phyloP scores from a whole-genome alignment of 1,140 invertebrate species.

The Heliothis virescens region DNA sequence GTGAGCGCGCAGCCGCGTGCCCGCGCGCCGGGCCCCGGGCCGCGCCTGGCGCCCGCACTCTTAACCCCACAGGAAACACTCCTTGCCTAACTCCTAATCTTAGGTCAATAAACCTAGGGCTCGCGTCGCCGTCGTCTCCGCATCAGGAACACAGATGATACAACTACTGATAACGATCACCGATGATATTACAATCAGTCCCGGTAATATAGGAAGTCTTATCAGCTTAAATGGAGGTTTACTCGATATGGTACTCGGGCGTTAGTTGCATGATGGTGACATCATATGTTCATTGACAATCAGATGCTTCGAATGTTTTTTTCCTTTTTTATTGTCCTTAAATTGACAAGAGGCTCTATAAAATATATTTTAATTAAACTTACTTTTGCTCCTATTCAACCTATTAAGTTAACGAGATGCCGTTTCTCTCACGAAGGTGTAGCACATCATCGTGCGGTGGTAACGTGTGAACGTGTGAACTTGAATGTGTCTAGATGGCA shows the following conservation, averaged over 20 bases:
- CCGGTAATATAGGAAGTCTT: conserved; percentile 33
- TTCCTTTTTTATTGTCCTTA: not conserved
- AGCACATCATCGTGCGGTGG: not conserved
- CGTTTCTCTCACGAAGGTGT: conserved; percentile 25
- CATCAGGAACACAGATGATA: conserved; percentile 36
- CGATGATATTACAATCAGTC: conserved; percentile 28
- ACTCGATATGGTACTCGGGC: conserved; percentile 17
- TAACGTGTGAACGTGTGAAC: conserved; percentile 36
- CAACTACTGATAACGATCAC: conserved; percentile 30
- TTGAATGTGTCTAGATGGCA: conserved; percentile 16
- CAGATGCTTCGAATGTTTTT: not conserved
- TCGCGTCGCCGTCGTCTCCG: conserved; percentile 1
- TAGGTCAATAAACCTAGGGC: conserved; percentile 68
- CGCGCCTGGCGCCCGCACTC: conserved; percentile 46
- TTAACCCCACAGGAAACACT: conserved; percentile 79
- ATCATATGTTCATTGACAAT: conserved; percentile 19
- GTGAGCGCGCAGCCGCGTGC: not conserved
- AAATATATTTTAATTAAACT: conserved; percentile 23
- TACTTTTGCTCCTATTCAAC: conserved; percentile 6
- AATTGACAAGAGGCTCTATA: not conserved
- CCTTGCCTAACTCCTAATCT: conserved; percentile 70
- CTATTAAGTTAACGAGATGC: conserved; percentile 13
- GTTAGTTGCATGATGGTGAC: conserved; percentile 8
- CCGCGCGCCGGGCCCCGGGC: conserved; percentile 26
- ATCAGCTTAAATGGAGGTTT: conserved; percentile 28